phyloP scores from a whole-genome alignment of 2,113 vertebrate species.

The Oostethus manadensis region DNA sequence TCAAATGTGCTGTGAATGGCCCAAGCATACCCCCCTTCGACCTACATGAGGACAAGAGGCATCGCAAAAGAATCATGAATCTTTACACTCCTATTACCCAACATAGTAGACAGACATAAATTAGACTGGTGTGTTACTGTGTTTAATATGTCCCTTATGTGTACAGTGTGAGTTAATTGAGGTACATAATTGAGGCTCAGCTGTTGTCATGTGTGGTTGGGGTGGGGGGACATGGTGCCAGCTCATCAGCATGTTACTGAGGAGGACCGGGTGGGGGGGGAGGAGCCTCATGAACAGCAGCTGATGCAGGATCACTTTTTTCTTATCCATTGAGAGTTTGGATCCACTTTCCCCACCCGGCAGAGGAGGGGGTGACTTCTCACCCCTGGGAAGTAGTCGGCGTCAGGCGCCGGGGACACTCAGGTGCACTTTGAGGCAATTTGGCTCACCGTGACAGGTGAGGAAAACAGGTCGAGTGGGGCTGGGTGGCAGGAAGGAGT shows the following conservation, averaged over 20 bases:
- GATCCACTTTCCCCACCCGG: background rate
- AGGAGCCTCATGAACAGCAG: slow-evolving; percentile 37
- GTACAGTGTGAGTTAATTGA: too few relatives aligned
- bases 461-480: slow-evolving; percentile 56
- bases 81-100: too few relatives aligned
- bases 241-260: slow-evolving; percentile 65
- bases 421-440: too few relatives aligned
- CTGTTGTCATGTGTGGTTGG: background rate
- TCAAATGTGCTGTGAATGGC: too few relatives aligned
- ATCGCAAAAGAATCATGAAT: too few relatives aligned
- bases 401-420: background rate
- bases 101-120: too few relatives aligned
- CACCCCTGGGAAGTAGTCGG: background rate
- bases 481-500: slow-evolving; percentile 50
- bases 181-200: too few relatives aligned
- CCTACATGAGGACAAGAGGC: too few relatives aligned
- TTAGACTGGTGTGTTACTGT: too few relatives aligned
- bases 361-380: too few relatives aligned
- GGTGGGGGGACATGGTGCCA: slow-evolving; percentile 35
- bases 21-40: too few relatives aligned
- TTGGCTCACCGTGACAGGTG: slow-evolving; percentile 31
- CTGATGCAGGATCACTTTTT: slow-evolving; percentile 26
- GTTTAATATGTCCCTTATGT: too few relatives aligned
- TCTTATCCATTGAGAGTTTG: background rate
- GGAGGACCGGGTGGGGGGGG: background rate